Evolutionary conservation across 2,888 invertebrate genomes (phyloP), one percentile per base, ranked within the genome.

Genomic region (Apodemia mormo): DNA sequence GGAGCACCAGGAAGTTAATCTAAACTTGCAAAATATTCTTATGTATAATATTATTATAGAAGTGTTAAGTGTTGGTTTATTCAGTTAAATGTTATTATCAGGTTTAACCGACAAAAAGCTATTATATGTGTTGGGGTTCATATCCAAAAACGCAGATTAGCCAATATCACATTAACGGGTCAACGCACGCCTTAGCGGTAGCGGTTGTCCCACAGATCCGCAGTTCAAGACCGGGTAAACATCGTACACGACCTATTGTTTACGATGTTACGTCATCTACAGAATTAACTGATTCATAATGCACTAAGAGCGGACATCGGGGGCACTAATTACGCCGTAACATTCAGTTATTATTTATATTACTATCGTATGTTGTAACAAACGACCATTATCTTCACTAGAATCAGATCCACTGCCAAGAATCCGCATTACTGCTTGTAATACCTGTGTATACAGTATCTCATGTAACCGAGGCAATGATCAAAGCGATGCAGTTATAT

Each of bases 281-380:
- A 79, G 83, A 88, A 85, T 87, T 87, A 88, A 83, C 80, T 82
- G 82, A 86, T 82, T 82, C 82, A 85, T 80, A 78, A 74, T 77
- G 80, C 79, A 80, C 77, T 75, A 71, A 73, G 75, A 79, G 75
- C 74, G 78, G 74, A 80, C 78, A 76, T 70, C 72, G 78, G 77
- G 77, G 75, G 68, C 72, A 74, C 75, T 77, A 77, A 78, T 77
- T 75, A 74, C 75, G 70, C 73, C 67, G 72, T 69, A 68, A 71
- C 74, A 74, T 72, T 71, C 76, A 75, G 69, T 73, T 74, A 72
- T 74, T 74, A 75, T 73, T 70, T 71, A 72, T 68, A 73, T 73
- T 73, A 71, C 61, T n/a, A 70, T 72, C 69, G 66, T 69, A 71
- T 69, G 67, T 45, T 68, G 70, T 68, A 75, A 75, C 70, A 71